phyloP scores from a whole-genome alignment of 2,888 invertebrate species.

The Cylindroiulus punctatus region DNA sequence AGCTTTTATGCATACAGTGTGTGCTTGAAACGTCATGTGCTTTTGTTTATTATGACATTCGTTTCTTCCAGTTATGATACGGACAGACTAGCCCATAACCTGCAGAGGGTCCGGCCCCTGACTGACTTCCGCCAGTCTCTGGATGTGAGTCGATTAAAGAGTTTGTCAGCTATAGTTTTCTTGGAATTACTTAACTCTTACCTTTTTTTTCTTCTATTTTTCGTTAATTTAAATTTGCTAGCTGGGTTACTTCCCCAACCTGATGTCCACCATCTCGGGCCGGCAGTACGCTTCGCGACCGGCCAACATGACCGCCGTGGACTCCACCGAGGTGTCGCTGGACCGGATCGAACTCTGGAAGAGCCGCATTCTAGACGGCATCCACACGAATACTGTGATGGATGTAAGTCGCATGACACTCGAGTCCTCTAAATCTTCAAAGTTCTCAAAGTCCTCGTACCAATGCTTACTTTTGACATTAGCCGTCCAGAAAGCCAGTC shows the following conservation, averaged over 20 bases:
- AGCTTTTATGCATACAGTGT: background rate
- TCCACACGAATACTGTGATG: constrained; percentile 73
- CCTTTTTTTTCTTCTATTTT: no score
- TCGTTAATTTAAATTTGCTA: no score
- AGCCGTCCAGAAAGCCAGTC: constrained; percentile 65
- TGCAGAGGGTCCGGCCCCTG: constrained; percentile 68
- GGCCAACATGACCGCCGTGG: constrained; percentile 57
- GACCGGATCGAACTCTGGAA: constrained; percentile 76
- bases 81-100: constrained; percentile 77
- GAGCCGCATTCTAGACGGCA: constrained; percentile 77
- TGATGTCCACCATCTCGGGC: constrained; percentile 59
- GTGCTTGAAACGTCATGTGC: no score
- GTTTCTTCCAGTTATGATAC: constrained; percentile 73
- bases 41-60: background rate
- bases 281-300: constrained; percentile 59
- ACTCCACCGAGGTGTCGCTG: constrained; percentile 56
- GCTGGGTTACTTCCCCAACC: constrained; percentile 60
- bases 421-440: background rate
- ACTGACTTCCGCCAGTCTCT: constrained; percentile 46
- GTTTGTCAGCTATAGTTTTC: no score
- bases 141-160: background rate
- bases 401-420: constrained; percentile 69
- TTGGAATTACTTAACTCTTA: no score
- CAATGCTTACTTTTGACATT: background rate
- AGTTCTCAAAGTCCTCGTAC: background rate